Evolutionary conservation across 1,140 invertebrate species (phyloP).

Genomic region (Venustaconcha ellipsiformis): DNA sequence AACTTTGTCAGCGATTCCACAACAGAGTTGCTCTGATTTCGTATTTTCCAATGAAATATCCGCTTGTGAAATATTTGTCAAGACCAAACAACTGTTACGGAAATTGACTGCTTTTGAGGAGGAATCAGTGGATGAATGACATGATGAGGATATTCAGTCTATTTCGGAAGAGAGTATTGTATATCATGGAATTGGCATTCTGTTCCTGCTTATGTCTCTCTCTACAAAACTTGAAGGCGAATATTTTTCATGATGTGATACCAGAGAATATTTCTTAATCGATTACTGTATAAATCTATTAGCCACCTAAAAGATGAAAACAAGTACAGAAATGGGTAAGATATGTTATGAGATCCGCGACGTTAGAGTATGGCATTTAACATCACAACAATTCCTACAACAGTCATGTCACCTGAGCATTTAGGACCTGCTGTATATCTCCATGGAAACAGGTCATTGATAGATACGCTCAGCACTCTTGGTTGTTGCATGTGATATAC

Average conservation of each 20-base stretch:
- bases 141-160: not conserved
- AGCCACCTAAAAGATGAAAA: slow-evolving; percentile 1
- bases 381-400: not conserved
- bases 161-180: not conserved
- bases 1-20: too few relatives aligned
- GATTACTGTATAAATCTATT: slow-evolving; percentile 2
- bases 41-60: too few relatives aligned
- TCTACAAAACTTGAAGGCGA: not conserved
- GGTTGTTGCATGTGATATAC: not conserved
- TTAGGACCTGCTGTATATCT: not conserved
- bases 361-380: not conserved
- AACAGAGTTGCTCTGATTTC: too few relatives aligned
- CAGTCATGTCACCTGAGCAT: slow-evolving; percentile 7
- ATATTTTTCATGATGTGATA: slow-evolving; percentile 4
- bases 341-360: too few relatives aligned
- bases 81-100: too few relatives aligned
- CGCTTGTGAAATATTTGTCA: too few relatives aligned
- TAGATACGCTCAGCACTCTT: slow-evolving; percentile 4
- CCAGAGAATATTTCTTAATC: slow-evolving; percentile 1
- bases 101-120: too few relatives aligned
- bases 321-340: not conserved
- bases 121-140: slow-evolving; percentile 3
- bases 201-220: not conserved
- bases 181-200: not conserved
- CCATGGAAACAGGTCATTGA: not conserved